A percentile compares a stretch with the other conserved stretches of the same genome.
phyloP scores from a whole-genome alignment of 30 jellyfish, hydroid and myxozoan genomes.

The Catostylus mosaicus region DNA sequence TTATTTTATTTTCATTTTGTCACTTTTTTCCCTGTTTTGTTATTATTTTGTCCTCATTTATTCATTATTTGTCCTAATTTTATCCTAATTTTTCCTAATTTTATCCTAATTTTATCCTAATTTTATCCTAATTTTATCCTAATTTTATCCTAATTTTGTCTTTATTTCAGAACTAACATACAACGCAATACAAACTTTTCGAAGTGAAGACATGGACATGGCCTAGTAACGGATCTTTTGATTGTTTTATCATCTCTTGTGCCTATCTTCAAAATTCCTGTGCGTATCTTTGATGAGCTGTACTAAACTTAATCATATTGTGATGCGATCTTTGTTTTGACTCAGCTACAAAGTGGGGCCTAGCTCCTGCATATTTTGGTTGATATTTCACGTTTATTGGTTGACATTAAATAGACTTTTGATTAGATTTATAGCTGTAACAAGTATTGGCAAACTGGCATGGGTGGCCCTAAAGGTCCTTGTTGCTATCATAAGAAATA shows the following conservation, averaged over 20 bases:
- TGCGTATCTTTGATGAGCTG: not conserved
- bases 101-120: not conserved
- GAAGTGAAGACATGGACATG: constrained; percentile 74
- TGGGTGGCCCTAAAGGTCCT: too few species aligned
- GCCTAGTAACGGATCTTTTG: constrained; percentile 13
- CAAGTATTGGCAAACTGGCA: too few species aligned
- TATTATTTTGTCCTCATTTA: not conserved
- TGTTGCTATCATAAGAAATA: too few species aligned
- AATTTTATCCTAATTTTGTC: not conserved
- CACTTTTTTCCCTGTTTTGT: not conserved
- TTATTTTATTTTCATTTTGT: too few species aligned
- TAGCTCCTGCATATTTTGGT: too few species aligned
- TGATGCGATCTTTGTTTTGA: not conserved
- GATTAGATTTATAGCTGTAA: too few species aligned
- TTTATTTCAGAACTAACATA: constrained; percentile 36
- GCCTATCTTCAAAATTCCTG: too few species aligned
- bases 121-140: not conserved
- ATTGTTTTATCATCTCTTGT: not conserved
- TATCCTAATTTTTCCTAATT: too few species aligned
- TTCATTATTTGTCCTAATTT: not conserved
- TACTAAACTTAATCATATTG: not conserved
- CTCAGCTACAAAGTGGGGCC: not conserved
- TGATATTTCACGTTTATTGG: too few species aligned
- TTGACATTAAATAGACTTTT: too few species aligned
- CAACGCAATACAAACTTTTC: constrained; percentile 45